Evolutionary conservation across 1,140 invertebrate genomes (phyloP).

Genomic region (Rhopalosiphum maidis): DNA sequence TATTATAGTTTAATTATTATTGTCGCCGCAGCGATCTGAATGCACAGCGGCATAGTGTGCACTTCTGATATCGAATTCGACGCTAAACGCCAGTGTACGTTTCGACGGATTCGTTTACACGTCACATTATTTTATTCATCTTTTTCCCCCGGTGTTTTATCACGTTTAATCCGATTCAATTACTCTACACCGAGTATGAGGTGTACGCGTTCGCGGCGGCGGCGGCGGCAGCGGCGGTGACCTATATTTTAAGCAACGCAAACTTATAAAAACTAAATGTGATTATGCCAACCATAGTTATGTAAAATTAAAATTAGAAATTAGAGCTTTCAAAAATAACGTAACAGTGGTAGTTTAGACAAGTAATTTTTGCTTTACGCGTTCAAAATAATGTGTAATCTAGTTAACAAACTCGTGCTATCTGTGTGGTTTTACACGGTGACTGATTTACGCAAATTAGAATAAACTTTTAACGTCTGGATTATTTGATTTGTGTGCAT

Average conservation of each 20-base stretch:
- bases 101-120: neutral
- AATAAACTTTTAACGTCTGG: neutral
- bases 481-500: neutral
- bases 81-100: neutral
- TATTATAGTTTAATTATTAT: neutral
- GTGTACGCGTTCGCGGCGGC: neutral
- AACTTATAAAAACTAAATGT: conserved; percentile 7
- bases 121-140: neutral
- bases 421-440: neutral
- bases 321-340: neutral
- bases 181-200: neutral
- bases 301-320: conserved; percentile 1
- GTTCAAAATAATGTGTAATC: neutral
- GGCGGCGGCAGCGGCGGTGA: neutral
- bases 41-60: no score
- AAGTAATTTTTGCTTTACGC: neutral
- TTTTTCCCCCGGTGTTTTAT: neutral
- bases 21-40: neutral
- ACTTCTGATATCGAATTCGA: neutral
- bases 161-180: neutral
- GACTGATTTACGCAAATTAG: neutral
- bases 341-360: neutral
- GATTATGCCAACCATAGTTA: neutral
- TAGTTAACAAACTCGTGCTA: neutral
- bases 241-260: neutral